Evolutionary conservation across 2,113 vertebrate species (phyloP), one percentile per base, ranked within the genome.

Genomic region (Macrotis lagotis): DNA sequence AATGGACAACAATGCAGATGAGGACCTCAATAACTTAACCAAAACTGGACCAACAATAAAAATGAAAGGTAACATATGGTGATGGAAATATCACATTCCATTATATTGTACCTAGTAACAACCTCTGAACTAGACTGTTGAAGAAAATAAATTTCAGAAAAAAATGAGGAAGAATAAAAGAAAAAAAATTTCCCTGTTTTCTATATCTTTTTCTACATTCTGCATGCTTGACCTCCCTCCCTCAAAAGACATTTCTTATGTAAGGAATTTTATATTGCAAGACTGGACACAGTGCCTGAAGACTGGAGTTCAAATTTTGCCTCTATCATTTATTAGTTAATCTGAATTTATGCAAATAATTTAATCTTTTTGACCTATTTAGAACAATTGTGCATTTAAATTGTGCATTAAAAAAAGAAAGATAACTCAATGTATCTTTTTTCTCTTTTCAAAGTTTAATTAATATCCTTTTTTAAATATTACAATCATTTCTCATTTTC

Each of bases 381-480:
- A 88, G 52, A 95, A 92, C 19, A 93, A 31, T 90, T 51, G 94
- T 92, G 50, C 89, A 11, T 49, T 51, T 48, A 95, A 88, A 83
- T n/a, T n/a, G n/a, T n/a, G n/a, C n/a, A n/a, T 51, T 51, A 19
- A 7, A 25, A 53, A 47, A 96, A 93, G 37, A 89, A 96, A 74
- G 92, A 90, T 95, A 96, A 96, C 94, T 50, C 55, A 37, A 66
- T 66, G 28, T 66, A 3, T 14, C 31, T 59, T 59, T 74, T 74
- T 74, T 74, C n/a, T 74, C 66, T 74, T 74, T 74, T 8, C 6
- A 74, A 74, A 44, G 22, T 74, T 74, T n/a, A 44, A n/a, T 74
- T 74, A 22, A n/a, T 74, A 44, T 74, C 66, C 37, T n/a, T 74
- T 74, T 44, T 74, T 19, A 74, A 74, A 74, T 22, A 44, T 74